A percentile compares a stretch with the other conserved stretches of the same genome.
Evolutionary conservation across 2,797 vertebrate species (phyloP).

Genomic region (Distichodus sexfasciatus): DNA sequence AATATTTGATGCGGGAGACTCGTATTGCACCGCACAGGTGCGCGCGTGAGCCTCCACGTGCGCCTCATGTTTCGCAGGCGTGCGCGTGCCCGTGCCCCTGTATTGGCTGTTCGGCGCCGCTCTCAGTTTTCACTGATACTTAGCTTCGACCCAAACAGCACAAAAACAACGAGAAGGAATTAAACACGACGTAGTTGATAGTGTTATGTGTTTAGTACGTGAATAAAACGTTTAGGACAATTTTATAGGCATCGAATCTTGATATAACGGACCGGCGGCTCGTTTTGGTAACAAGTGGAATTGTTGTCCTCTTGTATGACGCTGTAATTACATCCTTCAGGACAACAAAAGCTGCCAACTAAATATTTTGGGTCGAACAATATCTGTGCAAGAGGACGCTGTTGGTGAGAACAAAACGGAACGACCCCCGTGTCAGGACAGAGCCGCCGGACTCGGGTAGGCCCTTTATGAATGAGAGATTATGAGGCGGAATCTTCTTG

Average conservation of each 20-base stretch:
- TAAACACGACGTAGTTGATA: too few relatives aligned
- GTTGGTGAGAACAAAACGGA: conserved; percentile 58
- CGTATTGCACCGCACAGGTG: conserved; percentile 8
- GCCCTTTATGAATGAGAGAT: conserved; percentile 63
- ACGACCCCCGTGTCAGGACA: conserved; percentile 60
- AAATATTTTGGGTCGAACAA: conserved; percentile 64
- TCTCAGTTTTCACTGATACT: conserved; percentile 12
- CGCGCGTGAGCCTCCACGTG: background rate
- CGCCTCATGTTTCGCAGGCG: conserved; percentile 10
- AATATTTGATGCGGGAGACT: conserved; percentile 18
- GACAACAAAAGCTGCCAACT: conserved; percentile 58
- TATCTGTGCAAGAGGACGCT: conserved; percentile 56
- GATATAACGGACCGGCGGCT: conserved; percentile 19
- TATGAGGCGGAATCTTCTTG: too few relatives aligned
- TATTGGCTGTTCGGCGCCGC: background rate
- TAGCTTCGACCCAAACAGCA: too few relatives aligned
- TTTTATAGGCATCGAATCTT: background rate
- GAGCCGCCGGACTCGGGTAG: conserved; percentile 56
- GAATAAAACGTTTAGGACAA: too few relatives aligned
- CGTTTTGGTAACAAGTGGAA: conserved; percentile 11
- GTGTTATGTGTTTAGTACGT: too few relatives aligned
- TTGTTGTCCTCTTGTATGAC: conserved; percentile 15
- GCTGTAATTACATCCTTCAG: conserved; percentile 54
- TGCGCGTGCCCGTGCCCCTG: background rate
- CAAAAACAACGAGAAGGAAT: too few relatives aligned